Conservation (phyloP, 2,888 invertebrate species). For the Vannuccia rotundouncinata region DNA sequence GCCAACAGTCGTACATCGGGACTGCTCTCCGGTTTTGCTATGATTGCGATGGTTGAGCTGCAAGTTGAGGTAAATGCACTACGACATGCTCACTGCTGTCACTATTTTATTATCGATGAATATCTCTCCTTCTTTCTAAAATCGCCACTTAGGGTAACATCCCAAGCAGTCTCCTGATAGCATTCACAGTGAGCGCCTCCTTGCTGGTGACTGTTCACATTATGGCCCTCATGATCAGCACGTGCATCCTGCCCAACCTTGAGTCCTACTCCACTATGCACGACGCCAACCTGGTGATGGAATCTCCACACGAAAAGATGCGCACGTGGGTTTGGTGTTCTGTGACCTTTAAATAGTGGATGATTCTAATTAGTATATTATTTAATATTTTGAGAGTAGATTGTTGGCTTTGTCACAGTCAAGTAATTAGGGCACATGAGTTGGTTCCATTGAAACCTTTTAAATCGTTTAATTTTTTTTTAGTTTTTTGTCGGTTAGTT, state of each 20-base stretch:
- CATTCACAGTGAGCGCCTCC: constrained; percentile 82
- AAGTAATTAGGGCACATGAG: too few relatives aligned
- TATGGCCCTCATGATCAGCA: constrained; percentile 89
- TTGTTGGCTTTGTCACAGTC: background rate
- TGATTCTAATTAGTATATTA: too few relatives aligned
- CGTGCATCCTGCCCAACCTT: constrained; percentile 84
- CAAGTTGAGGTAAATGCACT: background rate
- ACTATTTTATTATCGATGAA: background rate
- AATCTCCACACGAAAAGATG: constrained; percentile 48
- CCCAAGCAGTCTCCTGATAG: constrained; percentile 75
- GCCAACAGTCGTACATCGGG: constrained; percentile 88
- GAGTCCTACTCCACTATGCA: constrained; percentile 58
- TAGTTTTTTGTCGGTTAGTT: too few relatives aligned
- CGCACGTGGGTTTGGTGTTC: background rate
- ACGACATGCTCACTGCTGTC: background rate
- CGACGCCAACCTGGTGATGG: constrained; percentile 36
- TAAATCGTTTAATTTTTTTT: too few relatives aligned
- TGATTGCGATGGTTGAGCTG: constrained; percentile 63
- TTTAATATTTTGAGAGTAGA: too few relatives aligned
- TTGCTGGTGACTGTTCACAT: constrained; percentile 86
- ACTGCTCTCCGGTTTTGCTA: constrained; percentile 82
- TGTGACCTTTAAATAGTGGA: background rate
- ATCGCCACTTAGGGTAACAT: background rate
- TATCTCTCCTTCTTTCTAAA: background rate
- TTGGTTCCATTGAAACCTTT: too few relatives aligned